Conservation (phyloP, 2,888 invertebrate species). For the Ariolimax columbianus region DNA sequence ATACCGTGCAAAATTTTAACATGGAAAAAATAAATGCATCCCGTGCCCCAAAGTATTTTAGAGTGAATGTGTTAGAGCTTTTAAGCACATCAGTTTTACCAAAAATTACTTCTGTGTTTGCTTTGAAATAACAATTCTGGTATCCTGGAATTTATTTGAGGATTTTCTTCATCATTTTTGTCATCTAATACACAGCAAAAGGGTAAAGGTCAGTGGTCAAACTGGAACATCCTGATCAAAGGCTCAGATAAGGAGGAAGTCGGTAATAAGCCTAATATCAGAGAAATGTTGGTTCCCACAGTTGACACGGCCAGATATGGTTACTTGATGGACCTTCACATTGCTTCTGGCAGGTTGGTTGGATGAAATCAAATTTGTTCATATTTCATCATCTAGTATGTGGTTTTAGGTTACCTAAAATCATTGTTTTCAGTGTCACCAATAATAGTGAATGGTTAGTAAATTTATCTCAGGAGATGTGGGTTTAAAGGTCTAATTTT, state of each 20-base stretch:
- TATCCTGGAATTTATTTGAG: neutral
- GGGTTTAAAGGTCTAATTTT: too few relatives aligned
- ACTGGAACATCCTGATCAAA: constrained; percentile 87
- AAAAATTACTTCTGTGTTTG: too few relatives aligned
- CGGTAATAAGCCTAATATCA: constrained; percentile 74
- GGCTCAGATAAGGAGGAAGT: constrained; percentile 58
- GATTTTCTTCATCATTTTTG: neutral
- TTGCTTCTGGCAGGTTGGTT: constrained; percentile 41
- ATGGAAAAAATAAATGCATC: too few relatives aligned
- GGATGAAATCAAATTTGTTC: neutral
- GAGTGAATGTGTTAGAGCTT: too few relatives aligned
- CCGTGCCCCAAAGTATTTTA: too few relatives aligned
- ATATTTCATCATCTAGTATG: neutral
- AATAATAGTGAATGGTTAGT: too few relatives aligned
- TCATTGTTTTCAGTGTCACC: too few relatives aligned
- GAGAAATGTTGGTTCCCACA: constrained; percentile 80
- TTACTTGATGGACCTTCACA: constrained; percentile 72
- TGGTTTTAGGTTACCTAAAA: too few relatives aligned
- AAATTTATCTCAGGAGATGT: too few relatives aligned
- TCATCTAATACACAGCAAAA: constrained; percentile 81
- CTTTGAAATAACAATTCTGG: too few relatives aligned
- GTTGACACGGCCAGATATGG: constrained; percentile 80
- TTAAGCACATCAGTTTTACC: too few relatives aligned
- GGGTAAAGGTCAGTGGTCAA: constrained; percentile 91
- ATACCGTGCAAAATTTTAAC: too few relatives aligned